A percentile compares a stretch with the other conserved stretches of the same genome.
Evolutionary conservation across 1,140 invertebrate species (phyloP).

Genomic region (Drosophila busckii): DNA sequence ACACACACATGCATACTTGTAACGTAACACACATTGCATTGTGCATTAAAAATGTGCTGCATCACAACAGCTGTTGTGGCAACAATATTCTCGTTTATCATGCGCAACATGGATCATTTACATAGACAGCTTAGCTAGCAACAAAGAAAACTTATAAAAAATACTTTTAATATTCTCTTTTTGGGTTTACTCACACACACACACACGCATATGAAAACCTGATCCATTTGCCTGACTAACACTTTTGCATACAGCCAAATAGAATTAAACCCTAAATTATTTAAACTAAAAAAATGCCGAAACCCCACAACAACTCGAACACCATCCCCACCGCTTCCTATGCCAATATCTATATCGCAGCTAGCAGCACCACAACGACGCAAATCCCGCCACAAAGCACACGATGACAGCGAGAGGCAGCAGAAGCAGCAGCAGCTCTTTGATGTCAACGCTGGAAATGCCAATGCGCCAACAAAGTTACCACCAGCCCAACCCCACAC

Average conservation of each 20-base stretch:
- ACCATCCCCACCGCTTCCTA: slow-evolving; percentile 3
- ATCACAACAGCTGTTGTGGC: too few relatives aligned
- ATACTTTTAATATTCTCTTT: too few relatives aligned
- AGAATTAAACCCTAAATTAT: slow-evolving; percentile 76
- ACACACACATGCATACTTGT: slow-evolving; percentile 7
- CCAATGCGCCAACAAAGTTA: slow-evolving; percentile 29
- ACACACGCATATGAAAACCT: slow-evolving; percentile 8
- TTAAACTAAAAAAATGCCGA: slow-evolving; percentile 53
- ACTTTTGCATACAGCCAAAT: slow-evolving; percentile 66
- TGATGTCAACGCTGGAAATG: slow-evolving; percentile 54
- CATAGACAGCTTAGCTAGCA: too few relatives aligned
- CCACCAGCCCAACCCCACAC: background rate
- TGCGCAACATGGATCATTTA: too few relatives aligned
- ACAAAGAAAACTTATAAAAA: too few relatives aligned
- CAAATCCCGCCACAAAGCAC: slow-evolving; percentile 68
- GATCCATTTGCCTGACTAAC: slow-evolving; percentile 41
- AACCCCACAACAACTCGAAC: background rate
- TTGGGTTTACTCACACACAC: slow-evolving; percentile 14
- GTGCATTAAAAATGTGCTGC: too few relatives aligned
- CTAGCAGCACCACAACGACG: slow-evolving; percentile 42
- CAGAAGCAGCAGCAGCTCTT: slow-evolving; percentile 35
- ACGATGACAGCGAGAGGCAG: slow-evolving; percentile 51
- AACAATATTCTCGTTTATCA: too few relatives aligned
- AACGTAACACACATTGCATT: too few relatives aligned
- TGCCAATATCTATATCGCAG: slow-evolving; percentile 48